Conservation (phyloP, 2,113 vertebrate species). For the Maccullochella peelii region DNA sequence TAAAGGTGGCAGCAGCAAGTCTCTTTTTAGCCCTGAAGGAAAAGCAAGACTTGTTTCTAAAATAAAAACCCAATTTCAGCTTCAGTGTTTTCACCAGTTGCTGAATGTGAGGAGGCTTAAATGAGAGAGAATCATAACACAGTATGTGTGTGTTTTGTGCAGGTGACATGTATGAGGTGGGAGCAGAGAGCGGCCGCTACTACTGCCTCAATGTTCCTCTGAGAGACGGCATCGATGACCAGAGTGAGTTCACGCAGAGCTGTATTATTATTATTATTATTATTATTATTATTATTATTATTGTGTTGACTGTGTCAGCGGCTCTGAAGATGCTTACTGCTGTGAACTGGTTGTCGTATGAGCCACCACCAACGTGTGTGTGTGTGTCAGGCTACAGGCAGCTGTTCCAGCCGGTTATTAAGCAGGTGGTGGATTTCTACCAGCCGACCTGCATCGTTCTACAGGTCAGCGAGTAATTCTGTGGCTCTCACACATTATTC, state of each 20-base stretch:
- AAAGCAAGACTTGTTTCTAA: too few species aligned
- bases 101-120: too few species aligned
- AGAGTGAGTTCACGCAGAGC: constrained; percentile 85
- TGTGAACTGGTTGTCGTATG: background rate
- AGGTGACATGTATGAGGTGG: constrained; percentile 99
- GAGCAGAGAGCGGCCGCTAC: constrained; percentile 97
- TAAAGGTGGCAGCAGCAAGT: too few species aligned
- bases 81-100: too few species aligned
- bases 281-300: background rate
- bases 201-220: constrained; percentile 98
- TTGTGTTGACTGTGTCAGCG: background rate
- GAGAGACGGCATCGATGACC: constrained; percentile 97
- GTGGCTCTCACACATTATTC: background rate
- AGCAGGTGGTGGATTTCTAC: constrained; percentile 98
- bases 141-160: constrained; percentile 28
- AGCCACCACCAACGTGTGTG: background rate
- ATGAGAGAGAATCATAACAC: too few species aligned
- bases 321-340: background rate
- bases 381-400: constrained; percentile 92
- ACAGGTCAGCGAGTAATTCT: constrained; percentile 85
- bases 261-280: background rate
- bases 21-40: too few species aligned
- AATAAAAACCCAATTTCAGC: too few species aligned
- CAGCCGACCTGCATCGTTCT: constrained; percentile 98
- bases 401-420: constrained; percentile 98